Evolutionary conservation across 1,140 invertebrate species (phyloP), one percentile per base, ranked within the genome.

Genomic region (Hermetia illucens): DNA sequence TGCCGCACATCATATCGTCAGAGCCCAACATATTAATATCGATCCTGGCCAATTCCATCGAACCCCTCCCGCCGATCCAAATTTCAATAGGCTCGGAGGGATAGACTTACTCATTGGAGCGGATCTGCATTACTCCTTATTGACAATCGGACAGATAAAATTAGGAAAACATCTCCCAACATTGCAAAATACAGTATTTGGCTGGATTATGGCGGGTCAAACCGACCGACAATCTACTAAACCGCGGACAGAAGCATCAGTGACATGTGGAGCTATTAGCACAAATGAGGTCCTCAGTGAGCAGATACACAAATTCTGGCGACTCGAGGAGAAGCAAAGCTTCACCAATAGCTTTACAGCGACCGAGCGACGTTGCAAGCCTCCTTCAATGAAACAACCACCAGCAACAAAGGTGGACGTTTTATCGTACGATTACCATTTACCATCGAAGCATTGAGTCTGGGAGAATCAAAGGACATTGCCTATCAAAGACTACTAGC

Each of bases 121-220:
- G 13, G 46, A 46, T 25, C 17, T 47, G 12, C 34, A 36, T 43
- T 40, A 36, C 10, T 17, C 46, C 5, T 29, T 48, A 20, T 25
- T 48, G 20, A 44, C 21, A 10, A 32, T 41, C 22, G 46, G 44
- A n/a, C 50, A 50, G 45, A 50, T 54, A 12, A 36, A 21, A 20
- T 37, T 54, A 9, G 45, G 40, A 18, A 39, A 40, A 24, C 36
- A 45, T 41, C 32, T 40, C 35, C 52, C 52, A 8, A 44, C 44
- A 15, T 36, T 56, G 16, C 55, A 58, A 45, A 53, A 53, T 29
- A 52, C 52, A 8, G 19, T 33, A 27, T 39, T 58, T 1, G 55
- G 53, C 8, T 58, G 52, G 53, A 40, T 58, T 17, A 29, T 58
- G 10, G 20, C 44, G n/a, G 47, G n/a, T n/a, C n/a, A n/a, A n/a